Percentiles rank a stretch among this genome's conserved stretches.
These are phyloP conservation scores for Lasiurus borealis DNA, from an alignment of 2,113 vertebrate genomes.

Conservation along the genomic window DNA sequence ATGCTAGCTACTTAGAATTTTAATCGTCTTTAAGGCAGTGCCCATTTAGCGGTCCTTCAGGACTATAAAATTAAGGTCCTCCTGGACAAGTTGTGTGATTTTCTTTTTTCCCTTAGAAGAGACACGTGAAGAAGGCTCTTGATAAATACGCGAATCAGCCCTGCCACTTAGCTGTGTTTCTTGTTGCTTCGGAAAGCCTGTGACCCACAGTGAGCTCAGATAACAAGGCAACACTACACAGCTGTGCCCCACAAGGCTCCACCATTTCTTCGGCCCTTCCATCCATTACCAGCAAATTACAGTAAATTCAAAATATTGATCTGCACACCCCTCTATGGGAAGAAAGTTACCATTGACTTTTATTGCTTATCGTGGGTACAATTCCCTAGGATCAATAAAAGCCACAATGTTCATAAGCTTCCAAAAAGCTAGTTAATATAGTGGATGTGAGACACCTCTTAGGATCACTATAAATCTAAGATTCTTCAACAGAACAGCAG, in stretches of 20 bases:
- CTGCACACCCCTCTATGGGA: conserved; percentile 34
- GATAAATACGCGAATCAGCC: background rate
- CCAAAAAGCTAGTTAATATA: conserved; percentile 74
- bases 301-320: conserved; percentile 82
- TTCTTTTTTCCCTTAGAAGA: background rate
- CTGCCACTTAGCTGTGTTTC: conserved; percentile 69
- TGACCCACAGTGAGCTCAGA: conserved; percentile 62
- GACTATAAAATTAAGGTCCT: conserved; percentile 1
- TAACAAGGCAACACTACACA: conserved; percentile 56
- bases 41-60: background rate
- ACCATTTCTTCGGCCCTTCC: conserved; percentile 69
- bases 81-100: conserved; percentile 52
- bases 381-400: conserved; percentile 81
- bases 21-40: conserved; percentile 24
- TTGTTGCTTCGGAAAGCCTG: conserved; percentile 46
- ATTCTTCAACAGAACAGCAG: conserved; percentile 63
- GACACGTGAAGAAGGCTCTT: conserved; percentile 17
- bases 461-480: conserved; percentile 69
- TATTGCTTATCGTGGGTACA: conserved; percentile 74
- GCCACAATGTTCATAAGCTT: conserved; percentile 78
- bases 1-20: background rate
- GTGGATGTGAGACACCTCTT: conserved; percentile 70
- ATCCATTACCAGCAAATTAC: conserved; percentile 79
- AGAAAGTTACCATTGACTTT: conserved; percentile 80
- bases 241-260: conserved; percentile 53